phyloP scores from a whole-genome alignment of 2,113 vertebrate species.

The Chloroceryle aenea region DNA sequence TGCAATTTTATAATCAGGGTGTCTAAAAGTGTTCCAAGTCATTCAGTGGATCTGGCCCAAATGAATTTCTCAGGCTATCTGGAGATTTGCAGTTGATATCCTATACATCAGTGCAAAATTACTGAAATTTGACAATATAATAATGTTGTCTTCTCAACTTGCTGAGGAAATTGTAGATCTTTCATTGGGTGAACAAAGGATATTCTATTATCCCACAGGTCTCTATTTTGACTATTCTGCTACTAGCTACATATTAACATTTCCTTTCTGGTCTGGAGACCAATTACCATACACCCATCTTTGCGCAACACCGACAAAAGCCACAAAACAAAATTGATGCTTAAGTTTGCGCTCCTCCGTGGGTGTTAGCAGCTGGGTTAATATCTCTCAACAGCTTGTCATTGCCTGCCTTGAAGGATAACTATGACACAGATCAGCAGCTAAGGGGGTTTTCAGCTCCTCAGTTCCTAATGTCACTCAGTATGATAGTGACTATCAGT shows the following conservation, averaged over 20 bases:
- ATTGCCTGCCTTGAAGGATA: neutral
- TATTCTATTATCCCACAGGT: neutral
- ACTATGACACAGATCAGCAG: neutral
- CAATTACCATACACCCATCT: neutral
- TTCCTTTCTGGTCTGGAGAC: constrained; percentile 6
- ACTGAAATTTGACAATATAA: constrained; percentile 1
- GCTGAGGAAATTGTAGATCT: constrained; percentile 3
- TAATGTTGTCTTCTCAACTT: neutral
- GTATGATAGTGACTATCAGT: neutral
- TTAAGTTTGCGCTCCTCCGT: neutral
- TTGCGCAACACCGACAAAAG: neutral
- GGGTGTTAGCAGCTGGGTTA: neutral
- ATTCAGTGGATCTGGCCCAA: neutral
- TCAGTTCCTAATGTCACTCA: neutral
- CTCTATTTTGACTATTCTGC: neutral
- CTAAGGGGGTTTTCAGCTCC: neutral
- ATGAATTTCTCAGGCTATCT: neutral
- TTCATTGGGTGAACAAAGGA: neutral
- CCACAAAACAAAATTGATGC: constrained; percentile 12
- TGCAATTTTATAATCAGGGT: neutral
- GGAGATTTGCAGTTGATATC: neutral
- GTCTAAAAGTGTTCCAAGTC: neutral
- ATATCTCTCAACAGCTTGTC: neutral
- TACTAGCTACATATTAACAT: neutral
- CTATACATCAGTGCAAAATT: neutral